Conservation (phyloP, 2,888 invertebrate genomes). For the Orgyia antiqua region DNA sequence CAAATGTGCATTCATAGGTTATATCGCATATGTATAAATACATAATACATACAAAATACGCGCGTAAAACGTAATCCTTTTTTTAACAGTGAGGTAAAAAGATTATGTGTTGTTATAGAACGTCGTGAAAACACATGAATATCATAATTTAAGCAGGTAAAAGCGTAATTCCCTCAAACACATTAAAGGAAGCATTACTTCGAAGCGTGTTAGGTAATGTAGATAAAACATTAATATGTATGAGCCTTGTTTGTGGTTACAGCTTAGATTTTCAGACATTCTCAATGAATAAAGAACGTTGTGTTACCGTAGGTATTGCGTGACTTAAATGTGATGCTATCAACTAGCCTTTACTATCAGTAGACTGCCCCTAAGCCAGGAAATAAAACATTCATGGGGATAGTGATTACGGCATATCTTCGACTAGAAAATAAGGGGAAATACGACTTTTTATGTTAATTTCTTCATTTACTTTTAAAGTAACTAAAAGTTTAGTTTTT, state of each 20-base stretch:
- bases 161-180: conserved; percentile 56
- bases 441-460: neutral
- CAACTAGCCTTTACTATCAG: conserved; percentile 53
- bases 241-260: conserved; percentile 64
- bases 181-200: conserved; percentile 55
- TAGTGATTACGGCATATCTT: conserved; percentile 31
- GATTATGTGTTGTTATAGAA: neutral
- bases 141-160: conserved; percentile 40
- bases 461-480: neutral
- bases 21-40: too few relatives aligned
- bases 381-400: conserved; percentile 51
- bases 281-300: conserved; percentile 61
- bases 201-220: conserved; percentile 54
- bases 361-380: conserved; percentile 38
- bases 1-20: too few relatives aligned
- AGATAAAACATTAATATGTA: conserved; percentile 73
- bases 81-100: neutral
- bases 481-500: too few relatives aligned
- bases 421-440: neutral
- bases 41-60: too few relatives aligned
- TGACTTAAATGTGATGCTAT: conserved; percentile 53
- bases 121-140: conserved; percentile 13
- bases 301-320: conserved; percentile 30
- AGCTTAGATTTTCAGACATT: conserved; percentile 60
- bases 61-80: too few relatives aligned